Conservation (phyloP, 1,140 invertebrate species). For the Drosophila erecta region DNA sequence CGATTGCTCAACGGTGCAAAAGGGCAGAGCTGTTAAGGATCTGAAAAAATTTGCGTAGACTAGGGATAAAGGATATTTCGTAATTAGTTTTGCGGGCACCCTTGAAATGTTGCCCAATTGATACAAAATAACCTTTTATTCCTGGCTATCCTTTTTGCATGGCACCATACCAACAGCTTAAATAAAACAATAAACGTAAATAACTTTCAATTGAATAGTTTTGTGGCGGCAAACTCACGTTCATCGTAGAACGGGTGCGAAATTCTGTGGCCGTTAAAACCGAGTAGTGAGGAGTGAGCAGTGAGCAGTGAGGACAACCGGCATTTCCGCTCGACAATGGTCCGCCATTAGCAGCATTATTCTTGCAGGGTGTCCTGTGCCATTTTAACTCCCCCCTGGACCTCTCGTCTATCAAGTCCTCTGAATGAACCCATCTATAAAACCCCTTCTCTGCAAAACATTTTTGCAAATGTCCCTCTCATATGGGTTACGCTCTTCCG, state of each 20-base stretch:
- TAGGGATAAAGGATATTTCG: background rate
- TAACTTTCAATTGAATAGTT: slow-evolving; percentile 82
- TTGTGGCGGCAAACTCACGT: slow-evolving; percentile 75
- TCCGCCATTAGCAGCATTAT: slow-evolving; percentile 71
- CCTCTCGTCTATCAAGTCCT: background rate
- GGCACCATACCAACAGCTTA: slow-evolving; percentile 1
- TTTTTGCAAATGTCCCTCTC: slow-evolving; percentile 50
- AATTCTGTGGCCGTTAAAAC: slow-evolving; percentile 50
- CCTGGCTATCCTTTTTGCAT: background rate
- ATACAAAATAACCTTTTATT: background rate
- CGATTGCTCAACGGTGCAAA: background rate
- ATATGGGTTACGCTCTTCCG: slow-evolving; percentile 20
- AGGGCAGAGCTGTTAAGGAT: background rate
- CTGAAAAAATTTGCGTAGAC: no score
- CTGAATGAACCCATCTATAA: background rate
- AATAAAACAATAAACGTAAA: slow-evolving; percentile 77
- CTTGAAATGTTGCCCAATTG: background rate
- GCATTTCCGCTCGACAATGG: slow-evolving; percentile 56
- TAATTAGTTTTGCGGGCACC: background rate
- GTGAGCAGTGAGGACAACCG: slow-evolving; percentile 10
- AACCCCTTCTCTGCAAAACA: slow-evolving; percentile 14
- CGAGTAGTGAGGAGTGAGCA: background rate
- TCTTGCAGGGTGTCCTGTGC: slow-evolving; percentile 1
- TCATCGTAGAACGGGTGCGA: slow-evolving; percentile 25
- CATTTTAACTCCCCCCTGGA: background rate